Base-by-base conservation (phyloP, 2,888 invertebrate species). In the Chydorus sphaericus region DNA sequence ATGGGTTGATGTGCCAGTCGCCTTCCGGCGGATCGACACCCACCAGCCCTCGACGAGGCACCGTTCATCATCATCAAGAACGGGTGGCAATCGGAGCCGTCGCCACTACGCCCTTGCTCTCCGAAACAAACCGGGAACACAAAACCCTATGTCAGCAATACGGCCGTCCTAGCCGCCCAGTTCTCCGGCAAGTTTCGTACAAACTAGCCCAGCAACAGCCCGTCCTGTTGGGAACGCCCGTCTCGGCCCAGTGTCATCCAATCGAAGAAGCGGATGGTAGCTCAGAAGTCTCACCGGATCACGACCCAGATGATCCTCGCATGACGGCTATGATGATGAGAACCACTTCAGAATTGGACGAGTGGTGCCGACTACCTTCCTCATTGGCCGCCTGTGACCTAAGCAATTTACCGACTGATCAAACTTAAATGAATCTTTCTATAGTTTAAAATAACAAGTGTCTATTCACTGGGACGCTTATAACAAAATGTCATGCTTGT, bases 151-250 rank as follows among this genome's bases (percentile, higher is more conserved):
- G 31, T 31, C 60, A 59, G 36, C 58, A 60, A 49, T 59, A 61
- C 38, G 59, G 56, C n/a, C 50, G 56, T 23, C 50, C 62, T 33
- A 59, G 63, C 44, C 77, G 85, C 57, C 85, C 85, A 66, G 83
- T 89, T 77, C 74, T 88, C 48, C 74, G 89, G 6, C 89, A 90
- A 66, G 84, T 87, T 62, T 87, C 88, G 63, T 90, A 88, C 69
- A 89, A 89, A 71, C 78, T 89, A 63, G 87, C 87, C 31, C 88
- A 88, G 66, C 85, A 87, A 66, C 84, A 83, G 63, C 85, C 83
- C 64, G 84, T 86, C 52, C 70, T 87, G 62, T 85, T 86, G 7
- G 44, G 44, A 23, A 44, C 44, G 7, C 44, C 44, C n/a, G 44
- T 44, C 28, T 85, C 83, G 7, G 70, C 59, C 80, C 82, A 16